Evolutionary conservation across 2,797 vertebrate genomes (phyloP), one percentile per base, ranked within the genome.

Genomic region (Peromyscus aztecus): DNA sequence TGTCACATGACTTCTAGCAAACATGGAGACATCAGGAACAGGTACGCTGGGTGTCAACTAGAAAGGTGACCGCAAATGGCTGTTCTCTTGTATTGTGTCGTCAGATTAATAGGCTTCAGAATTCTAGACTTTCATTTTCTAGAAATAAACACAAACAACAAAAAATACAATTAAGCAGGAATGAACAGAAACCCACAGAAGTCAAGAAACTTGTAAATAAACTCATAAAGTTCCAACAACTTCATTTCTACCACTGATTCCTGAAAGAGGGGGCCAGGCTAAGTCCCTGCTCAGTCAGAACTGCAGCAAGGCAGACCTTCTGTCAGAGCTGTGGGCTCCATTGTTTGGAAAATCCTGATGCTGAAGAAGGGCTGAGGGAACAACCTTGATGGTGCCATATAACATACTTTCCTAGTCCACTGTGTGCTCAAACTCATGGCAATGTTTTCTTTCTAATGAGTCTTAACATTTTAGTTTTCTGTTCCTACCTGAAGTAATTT

Each of bases 401-500:
- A 63, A 29, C 8, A 19, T 37, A 6, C 12, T 86, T 94, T 37
- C 49, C 59, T 40, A 88, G 37, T 2, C 75, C 14, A 19, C 4
- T 63, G 13, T 78, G 14, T 83, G 52, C 6, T 67, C 19, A 61
- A 88, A 59, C 19, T 91, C 80, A 69, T 2, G 31, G 31, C 49
- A 67, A 85, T 82, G 16, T 27, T 81, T 86, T 90, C 43, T 80
- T 91, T 61, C 82, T 89, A 88, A 40, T 61, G 6, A 69, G 6
- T 61, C 24, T 61, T 89, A 43, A 7, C 31, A 81, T 90, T 86
- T 75, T 19, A 80, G 2, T 46, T 8, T 77, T 69, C 2, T 19
- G 12, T 91, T 89, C 69, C 46, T 97, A 98, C 96, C 98, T 97
- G 91, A 13, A n/a, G 67, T 17, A 11, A 17, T 40, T 86, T 63